Base-by-base conservation (phyloP, 2,113 vertebrate genomes). In the Pipra filicauda region DNA sequence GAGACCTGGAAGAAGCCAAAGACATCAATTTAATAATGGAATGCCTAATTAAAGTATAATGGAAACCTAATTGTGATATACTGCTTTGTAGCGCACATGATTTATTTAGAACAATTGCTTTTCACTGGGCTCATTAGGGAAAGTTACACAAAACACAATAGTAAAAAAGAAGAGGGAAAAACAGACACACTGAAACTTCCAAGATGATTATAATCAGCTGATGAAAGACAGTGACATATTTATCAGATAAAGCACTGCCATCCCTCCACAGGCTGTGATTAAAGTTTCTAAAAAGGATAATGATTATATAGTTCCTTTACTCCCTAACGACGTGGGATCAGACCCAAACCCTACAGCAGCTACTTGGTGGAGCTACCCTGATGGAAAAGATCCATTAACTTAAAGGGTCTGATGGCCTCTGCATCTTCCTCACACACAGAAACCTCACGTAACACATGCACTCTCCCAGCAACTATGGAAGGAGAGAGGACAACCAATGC, bases 41-140 rank as follows among this genome's bases (percentile, higher is more conserved):
- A 98, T 91, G 94, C 91, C 96, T 98, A 98, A 98, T 98, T 98
- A 97, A 97, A 97, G 93, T 90, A 97, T 97, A 98, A 98, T 97
- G 87, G 97, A 97, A 96, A 93, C 85, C 90, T 98, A 98, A 98
- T 98, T 97, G 97, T 97, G 97, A 98, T 97, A 91, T 93, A 98
- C 84, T 97, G 96, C 97, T 98, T 96, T 97, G 88, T 65, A 94
- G 83, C 12, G 7, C 85, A 95, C 87, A 96, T 95, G 95, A 98
- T 93, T 97, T 98, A 97, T 97, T 97, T 96, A 97, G 92, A 94
- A 97, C 95, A 97, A 97, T 78, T 96, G 91, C 88, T 96, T 97
- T 98, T 97, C 77, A 96, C 76, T 97, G n/a, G 92, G 84, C 93
- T 97, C 94, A 96, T 97, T 96, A 97, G 89, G 46, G 74, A 96